Base-by-base conservation (phyloP, 2,888 invertebrate genomes). In the Plebejus argus region DNA sequence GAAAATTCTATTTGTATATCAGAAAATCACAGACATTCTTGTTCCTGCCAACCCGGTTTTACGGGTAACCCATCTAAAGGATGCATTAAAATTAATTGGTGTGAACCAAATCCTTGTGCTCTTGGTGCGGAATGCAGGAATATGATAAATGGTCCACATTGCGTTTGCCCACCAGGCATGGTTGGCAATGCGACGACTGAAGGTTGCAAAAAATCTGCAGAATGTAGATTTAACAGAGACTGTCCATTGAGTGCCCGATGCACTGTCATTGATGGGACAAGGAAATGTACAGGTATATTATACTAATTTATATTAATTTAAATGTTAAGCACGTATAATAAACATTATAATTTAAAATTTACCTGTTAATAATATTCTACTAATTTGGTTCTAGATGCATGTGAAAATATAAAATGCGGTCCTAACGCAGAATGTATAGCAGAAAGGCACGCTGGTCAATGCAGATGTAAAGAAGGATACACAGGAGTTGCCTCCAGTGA, bases 131-230 rank as follows among this genome's bases (percentile, higher is more conserved):
- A 95, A 80, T 99, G 98, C 87, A 96, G 95, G 81, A 98, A 98
- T 87, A 95, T 96, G 0, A 95, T 97, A 82, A 97, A 97, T 77
- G 96, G 96, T 15, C 98, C 96, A 84, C 96, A 96, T 85, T 98
- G 98, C 87, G 92, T 94, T 39, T 98, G 98, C 86, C 96, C 97
- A 3, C 88, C 95, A 8, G 97, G 97, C 78, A 96, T 96, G 23
- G 96, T 98, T 70, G 98, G 98, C 2, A 97, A 98, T 91, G 96
- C 98, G 2, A 97, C 97, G 84, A 96, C 96, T 82, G 97, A 97
- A 85, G 98, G 98, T 39, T 98, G 98, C 84, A 96, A 95, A 79
- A 95, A 96, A 79, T 96, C 98, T n/a, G 96, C 96, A 49, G 98
- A 98, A 90, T 98, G 98, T 87, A 94, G 95, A 81, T 94, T 95